These are phyloP conservation scores for Anguilla anguilla DNA, from an alignment of 2,797 vertebrate species.

Conservation along the genomic window DNA sequence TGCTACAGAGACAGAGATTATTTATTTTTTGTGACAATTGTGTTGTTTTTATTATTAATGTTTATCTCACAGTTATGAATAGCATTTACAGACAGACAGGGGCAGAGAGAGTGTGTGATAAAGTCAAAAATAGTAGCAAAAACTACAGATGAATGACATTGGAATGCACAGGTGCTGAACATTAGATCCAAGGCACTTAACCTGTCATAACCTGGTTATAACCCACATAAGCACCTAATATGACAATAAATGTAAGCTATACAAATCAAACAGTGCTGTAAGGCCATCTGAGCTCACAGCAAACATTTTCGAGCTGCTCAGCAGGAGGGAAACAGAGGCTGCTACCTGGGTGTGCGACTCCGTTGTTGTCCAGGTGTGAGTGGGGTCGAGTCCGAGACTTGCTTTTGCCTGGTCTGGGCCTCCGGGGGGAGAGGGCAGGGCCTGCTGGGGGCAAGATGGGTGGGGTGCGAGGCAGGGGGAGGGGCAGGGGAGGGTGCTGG, in stretches of 20 bases:
- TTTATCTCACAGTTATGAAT: not conserved
- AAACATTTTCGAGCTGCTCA: not conserved
- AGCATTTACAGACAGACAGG: not conserved
- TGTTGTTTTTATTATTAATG: not conserved
- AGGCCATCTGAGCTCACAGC: not conserved
- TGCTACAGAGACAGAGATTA: conserved; percentile 54
- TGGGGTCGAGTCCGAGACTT: conserved; percentile 82
- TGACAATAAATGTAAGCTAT: not conserved
- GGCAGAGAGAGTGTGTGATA: not conserved
- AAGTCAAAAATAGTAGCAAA: not conserved
- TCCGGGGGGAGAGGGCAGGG: conserved; percentile 77
- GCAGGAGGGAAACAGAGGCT: not conserved
- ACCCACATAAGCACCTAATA: not conserved
- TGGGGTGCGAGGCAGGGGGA: conserved; percentile 48
- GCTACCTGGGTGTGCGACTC: conserved; percentile 71
- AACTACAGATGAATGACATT: not conserved
- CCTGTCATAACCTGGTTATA: not conserved
- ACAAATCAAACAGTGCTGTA: not conserved
- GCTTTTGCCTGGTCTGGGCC: conserved; percentile 79
- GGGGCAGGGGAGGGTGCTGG: conserved; percentile 72
- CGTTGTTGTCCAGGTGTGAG: conserved; percentile 83
- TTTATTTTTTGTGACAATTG: not conserved
- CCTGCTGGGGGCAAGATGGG: conserved; percentile 47
- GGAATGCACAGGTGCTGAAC: not conserved
- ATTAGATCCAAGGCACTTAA: not conserved